Evolutionary conservation across 2,113 vertebrate species (phyloP).

Genomic region (Desmodus rotundus): DNA sequence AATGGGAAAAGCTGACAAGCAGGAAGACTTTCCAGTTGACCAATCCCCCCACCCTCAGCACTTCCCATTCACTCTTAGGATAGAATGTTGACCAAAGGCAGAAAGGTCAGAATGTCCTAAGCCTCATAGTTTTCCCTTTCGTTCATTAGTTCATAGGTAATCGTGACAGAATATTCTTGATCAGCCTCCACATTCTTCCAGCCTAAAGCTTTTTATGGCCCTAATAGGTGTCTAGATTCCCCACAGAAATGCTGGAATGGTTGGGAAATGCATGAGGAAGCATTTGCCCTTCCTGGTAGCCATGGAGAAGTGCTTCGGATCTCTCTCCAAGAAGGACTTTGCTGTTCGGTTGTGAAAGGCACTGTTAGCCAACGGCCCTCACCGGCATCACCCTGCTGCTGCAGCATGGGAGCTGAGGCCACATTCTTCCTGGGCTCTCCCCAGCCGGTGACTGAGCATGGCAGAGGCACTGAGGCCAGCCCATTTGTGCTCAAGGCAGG

Average conservation of each 20-base stretch:
- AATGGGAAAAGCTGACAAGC: neutral
- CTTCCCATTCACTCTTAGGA: neutral
- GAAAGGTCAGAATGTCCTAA: neutral
- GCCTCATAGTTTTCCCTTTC: neutral
- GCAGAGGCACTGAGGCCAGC: no score
- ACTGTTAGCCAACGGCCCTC: neutral
- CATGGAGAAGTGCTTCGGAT: neutral
- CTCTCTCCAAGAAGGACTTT: neutral
- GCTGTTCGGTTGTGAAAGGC: neutral
- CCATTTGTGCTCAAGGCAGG: neutral
- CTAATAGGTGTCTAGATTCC: neutral
- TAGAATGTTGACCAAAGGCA: neutral
- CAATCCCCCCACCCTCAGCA: neutral
- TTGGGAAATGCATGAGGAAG: neutral
- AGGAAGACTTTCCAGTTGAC: neutral
- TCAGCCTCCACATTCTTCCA: neutral
- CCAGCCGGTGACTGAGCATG: rapidly evolving
- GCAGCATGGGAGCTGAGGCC: neutral
- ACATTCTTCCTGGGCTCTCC: neutral
- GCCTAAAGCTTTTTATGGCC: neutral
- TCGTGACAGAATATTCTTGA: neutral
- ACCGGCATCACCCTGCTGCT: rapidly evolving
- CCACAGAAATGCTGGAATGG: neutral
- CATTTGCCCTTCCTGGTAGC: neutral
- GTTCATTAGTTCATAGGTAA: neutral